Conservation (phyloP, 2,113 vertebrate species). For the Noctilio leporinus region DNA sequence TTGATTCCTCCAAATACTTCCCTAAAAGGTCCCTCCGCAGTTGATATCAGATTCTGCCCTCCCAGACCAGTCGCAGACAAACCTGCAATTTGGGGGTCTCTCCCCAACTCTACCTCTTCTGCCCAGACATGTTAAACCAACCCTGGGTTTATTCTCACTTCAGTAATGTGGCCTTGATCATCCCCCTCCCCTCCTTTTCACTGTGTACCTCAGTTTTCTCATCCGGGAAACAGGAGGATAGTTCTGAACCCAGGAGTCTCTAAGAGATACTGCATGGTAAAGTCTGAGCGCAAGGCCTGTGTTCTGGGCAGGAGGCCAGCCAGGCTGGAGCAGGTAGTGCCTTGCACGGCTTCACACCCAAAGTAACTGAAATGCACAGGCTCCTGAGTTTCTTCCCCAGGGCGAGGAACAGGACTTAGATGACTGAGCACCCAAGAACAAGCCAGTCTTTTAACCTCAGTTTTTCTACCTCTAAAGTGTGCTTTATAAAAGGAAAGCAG, state of each 20-base stretch:
- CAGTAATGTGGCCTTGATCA: too few species aligned
- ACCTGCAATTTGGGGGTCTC: fast-evolving
- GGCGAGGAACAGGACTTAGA: not conserved
- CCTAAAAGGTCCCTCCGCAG: not conserved
- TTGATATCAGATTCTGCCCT: not conserved
- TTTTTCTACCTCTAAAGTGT: not conserved
- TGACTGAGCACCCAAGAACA: fast-evolving
- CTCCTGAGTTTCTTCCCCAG: not conserved
- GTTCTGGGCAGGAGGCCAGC: not conserved
- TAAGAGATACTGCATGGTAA: fast-evolving
- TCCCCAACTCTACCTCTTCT: too few species aligned
- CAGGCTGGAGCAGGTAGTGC: fast-evolving
- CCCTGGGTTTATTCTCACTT: too few species aligned
- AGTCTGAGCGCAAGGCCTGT: fast-evolving
- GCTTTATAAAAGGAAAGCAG: not conserved
- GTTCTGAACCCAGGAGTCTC: not conserved
- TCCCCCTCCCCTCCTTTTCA: too few species aligned
- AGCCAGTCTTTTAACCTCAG: not conserved
- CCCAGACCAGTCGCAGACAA: not conserved
- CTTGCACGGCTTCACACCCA: fast-evolving
- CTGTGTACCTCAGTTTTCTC: not conserved
- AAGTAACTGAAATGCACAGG: not conserved
- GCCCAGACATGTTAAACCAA: too few species aligned
- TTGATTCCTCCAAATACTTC: fast-evolving
- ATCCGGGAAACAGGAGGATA: not conserved